Base-by-base conservation (phyloP, 2,113 vertebrate species). In the Erythrocercus mccallii region DNA sequence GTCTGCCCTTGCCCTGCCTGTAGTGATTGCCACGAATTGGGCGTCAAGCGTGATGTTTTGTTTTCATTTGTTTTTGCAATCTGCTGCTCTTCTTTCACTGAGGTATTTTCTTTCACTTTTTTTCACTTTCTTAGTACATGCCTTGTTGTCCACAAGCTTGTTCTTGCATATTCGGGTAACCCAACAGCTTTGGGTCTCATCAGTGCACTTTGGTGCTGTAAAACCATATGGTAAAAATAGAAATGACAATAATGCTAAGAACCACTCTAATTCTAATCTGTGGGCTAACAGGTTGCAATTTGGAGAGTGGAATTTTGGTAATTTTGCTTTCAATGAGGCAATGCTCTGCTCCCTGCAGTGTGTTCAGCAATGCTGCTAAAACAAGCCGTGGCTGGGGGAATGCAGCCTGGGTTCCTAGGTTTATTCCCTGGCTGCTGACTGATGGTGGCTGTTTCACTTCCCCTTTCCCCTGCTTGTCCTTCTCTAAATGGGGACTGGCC, bases 51-150 rank as follows among this genome's bases (percentile, higher is more conserved):
- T 24, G 47, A 68, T 3, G 1, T 40, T 58, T 62, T 84, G 22
- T 64, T 81, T 82, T 74, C 6, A 12, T 74, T 78, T 28, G 60
- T 18, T 95, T 92, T 93, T 95, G 90, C 79, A 88, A 94, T 30
- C n/a, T 45, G 20, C 48, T 78, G 18, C 78, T 95, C 83, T 86
- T 42, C 45, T 90, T 89, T 83, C 27, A 31, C 19, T 70, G 2
- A 47, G 7, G 22, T 14, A 33, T 78, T 33, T 90, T 69, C 44
- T 74, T 77, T 76, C 53, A 23, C 62, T 85, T 61, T 50, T 57
- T 62, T 38, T 20, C 1, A 2, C 33, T 69, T 73, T 81, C 30
- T 70, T 19, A 22, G 22, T 21, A 14, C 0, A 1, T 7, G 9
- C 35, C 23, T 48, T 16, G 10, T 21, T 80, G 19, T 66, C 45